These are phyloP conservation scores for Bubo blakistoni DNA, from an alignment of 2,113 vertebrate genomes.

Conservation along the genomic window DNA sequence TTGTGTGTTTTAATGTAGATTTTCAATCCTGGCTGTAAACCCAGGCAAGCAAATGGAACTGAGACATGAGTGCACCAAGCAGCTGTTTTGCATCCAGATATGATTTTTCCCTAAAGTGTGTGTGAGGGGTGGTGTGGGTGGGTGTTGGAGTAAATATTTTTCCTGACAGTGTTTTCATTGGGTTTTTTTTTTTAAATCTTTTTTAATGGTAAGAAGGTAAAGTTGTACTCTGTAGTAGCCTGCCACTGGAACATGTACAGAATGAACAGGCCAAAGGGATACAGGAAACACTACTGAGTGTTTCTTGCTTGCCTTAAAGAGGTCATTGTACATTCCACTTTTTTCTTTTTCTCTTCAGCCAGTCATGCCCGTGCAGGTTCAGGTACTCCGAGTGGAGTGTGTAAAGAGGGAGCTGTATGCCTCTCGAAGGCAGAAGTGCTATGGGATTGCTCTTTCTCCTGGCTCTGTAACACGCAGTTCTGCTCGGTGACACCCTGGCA, in stretches of 20 bases:
- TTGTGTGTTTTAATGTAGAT: not conserved
- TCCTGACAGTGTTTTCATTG: not conserved
- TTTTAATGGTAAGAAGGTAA: not conserved
- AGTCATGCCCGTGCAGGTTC: accelerated
- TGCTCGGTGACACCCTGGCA: not conserved
- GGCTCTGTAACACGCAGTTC: not conserved
- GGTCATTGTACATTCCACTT: not conserved
- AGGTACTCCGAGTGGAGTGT: not conserved
- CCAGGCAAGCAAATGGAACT: not conserved
- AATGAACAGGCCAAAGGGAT: not conserved
- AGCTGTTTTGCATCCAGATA: not conserved
- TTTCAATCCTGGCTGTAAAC: not conserved
- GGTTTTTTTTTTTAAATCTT: not conserved
- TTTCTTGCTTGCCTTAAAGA: not conserved
- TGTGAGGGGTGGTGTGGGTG: not conserved
- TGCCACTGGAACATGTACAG: not conserved
- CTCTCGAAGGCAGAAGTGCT: not conserved
- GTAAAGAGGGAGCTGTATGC: not conserved
- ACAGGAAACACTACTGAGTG: not conserved
- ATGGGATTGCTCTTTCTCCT: not conserved
- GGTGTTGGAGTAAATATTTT: not conserved
- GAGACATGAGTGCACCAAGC: not conserved
- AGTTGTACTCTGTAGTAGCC: too few species aligned
- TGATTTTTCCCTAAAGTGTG: not conserved
- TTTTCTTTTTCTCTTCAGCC: not conserved